Base-by-base conservation (phyloP, 2,797 vertebrate genomes). In the Muraenolepis orangiensis region DNA sequence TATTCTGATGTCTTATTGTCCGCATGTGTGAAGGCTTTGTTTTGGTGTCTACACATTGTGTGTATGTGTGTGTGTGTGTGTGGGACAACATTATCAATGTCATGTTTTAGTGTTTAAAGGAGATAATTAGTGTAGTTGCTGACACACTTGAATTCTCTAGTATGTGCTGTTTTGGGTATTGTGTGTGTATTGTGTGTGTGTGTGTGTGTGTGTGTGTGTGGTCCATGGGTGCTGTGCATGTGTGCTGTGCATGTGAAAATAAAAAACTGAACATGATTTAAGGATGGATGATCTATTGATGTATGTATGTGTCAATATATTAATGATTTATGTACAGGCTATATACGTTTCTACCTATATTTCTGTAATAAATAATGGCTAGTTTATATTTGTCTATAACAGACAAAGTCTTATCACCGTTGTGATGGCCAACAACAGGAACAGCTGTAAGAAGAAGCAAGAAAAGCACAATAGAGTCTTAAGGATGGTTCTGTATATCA, bases 51-150 rank as follows among this genome's bases (percentile, higher is more conserved):
- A 34, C 14, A 30, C 32, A 16, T 16, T 42, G 40, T 13, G 13
- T 42, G 13, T 42, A 5, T 51, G 46, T 51, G 46, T n/a, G 18
- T 51, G 46, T 51, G 18, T 46, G 42, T 16, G 42, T 46, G 42
- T 34, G 36, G 18, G 26, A 28, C 31, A 68, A 68, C 66, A 28
- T 68, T 46, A 57, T 57, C n/a, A 23, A 57, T 57, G 51, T 57
- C 51, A 57, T 57, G 51, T 57, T 57, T 57, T 57, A 57, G 20
- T 57, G n/a, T 57, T 57, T 57, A 57, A 57, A 57, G n/a, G 51
- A 23, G 20, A 57, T 57, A 57, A 57, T 57, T 57, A 57, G 51
- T 23, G 51, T 57, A 57, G 51, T 57, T n/a, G 51, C 51, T 30
- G 51, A 57, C 51, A 57, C 51, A 57, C 20, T 57, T 57, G 51